Percentiles rank a stretch among this genome's conserved stretches.
These are phyloP conservation scores for Peromyscus attwateri DNA, from an alignment of 2,797 vertebrate species.

Conservation along the genomic window DNA sequence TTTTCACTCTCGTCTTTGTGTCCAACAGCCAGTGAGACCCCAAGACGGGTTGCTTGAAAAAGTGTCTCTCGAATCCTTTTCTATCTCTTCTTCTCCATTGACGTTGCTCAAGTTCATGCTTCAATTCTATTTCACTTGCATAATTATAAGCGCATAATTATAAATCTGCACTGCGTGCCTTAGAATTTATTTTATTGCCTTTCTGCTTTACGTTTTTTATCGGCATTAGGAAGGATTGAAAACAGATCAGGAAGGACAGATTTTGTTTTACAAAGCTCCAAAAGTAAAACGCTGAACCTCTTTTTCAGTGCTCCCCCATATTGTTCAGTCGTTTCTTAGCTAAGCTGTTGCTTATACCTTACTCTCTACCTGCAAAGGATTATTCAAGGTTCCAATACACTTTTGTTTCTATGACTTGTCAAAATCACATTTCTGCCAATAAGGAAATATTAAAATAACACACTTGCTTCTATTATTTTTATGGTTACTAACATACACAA, in stretches of 20 bases:
- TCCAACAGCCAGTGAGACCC: not conserved
- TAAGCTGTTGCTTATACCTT: not conserved
- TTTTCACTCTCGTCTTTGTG: not conserved
- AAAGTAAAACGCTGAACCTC: not conserved
- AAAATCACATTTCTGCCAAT: not conserved
- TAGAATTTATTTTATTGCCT: not conserved
- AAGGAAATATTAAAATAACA: not conserved
- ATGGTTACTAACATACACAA: not conserved
- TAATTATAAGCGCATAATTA: not conserved
- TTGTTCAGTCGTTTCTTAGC: not conserved
- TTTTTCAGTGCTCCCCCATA: not conserved
- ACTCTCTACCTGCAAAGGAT: not conserved
- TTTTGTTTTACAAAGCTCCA: not conserved
- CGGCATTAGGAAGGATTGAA: not conserved
- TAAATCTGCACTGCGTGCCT: not conserved
- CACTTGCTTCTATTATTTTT: not conserved
- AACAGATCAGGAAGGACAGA: not conserved
- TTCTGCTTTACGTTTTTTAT: conserved; percentile 26
- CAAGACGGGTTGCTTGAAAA: not conserved
- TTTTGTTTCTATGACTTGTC: not conserved
- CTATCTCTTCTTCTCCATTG: not conserved
- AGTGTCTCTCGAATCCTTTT: not conserved
- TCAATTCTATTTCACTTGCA: not conserved
- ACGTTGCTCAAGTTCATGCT: not conserved
- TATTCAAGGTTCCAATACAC: not conserved